Conservation (phyloP, 1,140 invertebrate genomes). For the Cataglyphis hispanica region DNA sequence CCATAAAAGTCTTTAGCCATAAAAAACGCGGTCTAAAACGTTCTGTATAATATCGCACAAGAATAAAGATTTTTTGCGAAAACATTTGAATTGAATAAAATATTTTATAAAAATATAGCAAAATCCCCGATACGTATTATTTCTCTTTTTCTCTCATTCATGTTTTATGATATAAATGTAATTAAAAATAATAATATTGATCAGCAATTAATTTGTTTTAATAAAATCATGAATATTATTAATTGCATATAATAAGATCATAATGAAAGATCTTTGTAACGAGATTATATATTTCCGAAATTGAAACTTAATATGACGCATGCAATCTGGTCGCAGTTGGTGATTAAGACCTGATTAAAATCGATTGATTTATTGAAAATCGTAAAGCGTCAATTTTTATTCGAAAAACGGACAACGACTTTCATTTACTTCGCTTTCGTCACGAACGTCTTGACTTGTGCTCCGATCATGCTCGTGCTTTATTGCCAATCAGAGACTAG, state of each 20-base stretch:
- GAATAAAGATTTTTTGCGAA: neutral
- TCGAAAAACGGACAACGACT: constrained; percentile 40
- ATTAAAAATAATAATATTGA: constrained; percentile 12
- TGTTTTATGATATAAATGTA: neutral
- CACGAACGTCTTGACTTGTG: constrained; percentile 48
- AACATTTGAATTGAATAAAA: neutral
- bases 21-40: constrained; percentile 15
- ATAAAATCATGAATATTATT: neutral
- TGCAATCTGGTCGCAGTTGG: neutral
- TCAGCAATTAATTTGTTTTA: neutral
- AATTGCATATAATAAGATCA: neutral
- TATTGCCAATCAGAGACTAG: constrained; percentile 70
- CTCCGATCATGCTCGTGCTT: constrained; percentile 63
- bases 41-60: neutral
- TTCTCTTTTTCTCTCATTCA: neutral
- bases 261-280: neutral
- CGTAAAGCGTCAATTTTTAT: constrained; percentile 43
- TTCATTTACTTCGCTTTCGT: constrained; percentile 58
- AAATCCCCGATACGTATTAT: neutral
- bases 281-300: constrained; percentile 1
- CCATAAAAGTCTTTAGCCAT: neutral
- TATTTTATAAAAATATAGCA: constrained; percentile 20
- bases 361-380: constrained; percentile 50
- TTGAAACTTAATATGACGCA: neutral
- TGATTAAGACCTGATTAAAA: constrained; percentile 41